A percentile compares a stretch with the other conserved stretches of the same genome.
Evolutionary conservation across 2,113 vertebrate genomes (phyloP).

Genomic region (Epinephelus lanceolatus): DNA sequence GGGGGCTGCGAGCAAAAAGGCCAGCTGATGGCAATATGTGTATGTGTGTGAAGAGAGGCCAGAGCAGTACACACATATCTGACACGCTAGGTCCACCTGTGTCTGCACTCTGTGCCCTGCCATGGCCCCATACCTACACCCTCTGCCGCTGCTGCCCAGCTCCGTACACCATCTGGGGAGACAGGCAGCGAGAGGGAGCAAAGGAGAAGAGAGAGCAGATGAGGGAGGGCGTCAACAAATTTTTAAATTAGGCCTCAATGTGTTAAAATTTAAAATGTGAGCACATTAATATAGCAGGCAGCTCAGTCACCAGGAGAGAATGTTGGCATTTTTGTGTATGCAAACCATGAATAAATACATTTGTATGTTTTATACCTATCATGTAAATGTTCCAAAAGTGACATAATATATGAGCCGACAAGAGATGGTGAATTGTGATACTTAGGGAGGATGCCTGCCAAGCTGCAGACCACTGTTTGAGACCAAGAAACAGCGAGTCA

Average conservation of each 20-base stretch:
- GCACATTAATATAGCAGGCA: too few relatives aligned
- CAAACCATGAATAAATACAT: too few relatives aligned
- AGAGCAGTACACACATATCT: conserved; percentile 51
- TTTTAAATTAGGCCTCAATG: background rate
- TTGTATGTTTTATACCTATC: too few relatives aligned
- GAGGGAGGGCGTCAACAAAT: conserved; percentile 14
- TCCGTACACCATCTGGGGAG: conserved; percentile 46
- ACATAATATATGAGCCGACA: too few relatives aligned
- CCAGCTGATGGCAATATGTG: conserved; percentile 69
- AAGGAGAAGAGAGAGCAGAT: conserved; percentile 27
- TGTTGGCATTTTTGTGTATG: too few relatives aligned
- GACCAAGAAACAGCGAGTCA: too few relatives aligned
- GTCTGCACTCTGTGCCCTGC: conserved; percentile 59
- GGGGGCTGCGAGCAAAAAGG: conserved; percentile 52
- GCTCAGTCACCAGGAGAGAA: too few relatives aligned
- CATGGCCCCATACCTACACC: conserved; percentile 42
- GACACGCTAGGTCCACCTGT: conserved; percentile 69
- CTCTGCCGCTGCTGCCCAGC: conserved; percentile 53
- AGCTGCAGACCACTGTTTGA: too few relatives aligned
- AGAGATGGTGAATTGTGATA: too few relatives aligned
- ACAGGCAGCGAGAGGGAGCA: background rate
- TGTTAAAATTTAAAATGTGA: background rate
- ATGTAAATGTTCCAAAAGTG: too few relatives aligned
- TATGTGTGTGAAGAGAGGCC: conserved; percentile 54
- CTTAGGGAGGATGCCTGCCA: too few relatives aligned